Percentiles rank a stretch among this genome's conserved stretches.
Evolutionary conservation across 1,140 invertebrate genomes (phyloP).

Genomic region (Psix sp.): DNA sequence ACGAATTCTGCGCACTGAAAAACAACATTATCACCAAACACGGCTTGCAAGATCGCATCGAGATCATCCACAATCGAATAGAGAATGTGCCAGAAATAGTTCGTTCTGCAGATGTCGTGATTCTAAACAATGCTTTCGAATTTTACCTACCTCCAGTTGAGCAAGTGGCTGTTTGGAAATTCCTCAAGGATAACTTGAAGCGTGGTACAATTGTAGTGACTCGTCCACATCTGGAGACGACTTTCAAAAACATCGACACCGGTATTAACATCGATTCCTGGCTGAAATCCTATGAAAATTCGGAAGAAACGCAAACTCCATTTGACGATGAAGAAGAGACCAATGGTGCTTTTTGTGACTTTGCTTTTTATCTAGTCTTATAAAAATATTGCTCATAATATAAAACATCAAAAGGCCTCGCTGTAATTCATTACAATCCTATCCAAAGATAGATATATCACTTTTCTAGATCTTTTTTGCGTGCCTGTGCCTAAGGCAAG

Average conservation of each 20-base stretch:
- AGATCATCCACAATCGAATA: constrained; percentile 80
- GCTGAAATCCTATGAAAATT: constrained; percentile 73
- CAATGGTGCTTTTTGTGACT: constrained; percentile 36
- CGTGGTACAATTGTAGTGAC: constrained; percentile 79
- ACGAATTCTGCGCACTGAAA: constrained; percentile 82
- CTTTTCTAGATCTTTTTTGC: no score
- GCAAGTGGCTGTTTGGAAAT: constrained; percentile 80
- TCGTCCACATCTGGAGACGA: constrained; percentile 78
- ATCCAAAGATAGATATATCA: no score
- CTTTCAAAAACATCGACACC: constrained; percentile 76
- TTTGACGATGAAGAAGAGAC: constrained; percentile 22
- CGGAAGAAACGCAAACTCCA: constrained; percentile 7
- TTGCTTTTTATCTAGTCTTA: constrained; percentile 64
- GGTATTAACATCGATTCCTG: constrained; percentile 77
- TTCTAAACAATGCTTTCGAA: constrained; percentile 82
- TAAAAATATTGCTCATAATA: constrained; percentile 37
- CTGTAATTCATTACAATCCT: no score
- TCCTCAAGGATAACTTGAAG: constrained; percentile 78
- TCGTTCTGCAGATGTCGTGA: constrained; percentile 78
- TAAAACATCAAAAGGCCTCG: no score
- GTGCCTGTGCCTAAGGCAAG: no score
- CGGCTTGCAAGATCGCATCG: constrained; percentile 78
- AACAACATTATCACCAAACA: constrained; percentile 79
- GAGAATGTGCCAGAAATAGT: constrained; percentile 78
- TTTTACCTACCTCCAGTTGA: constrained; percentile 79